Evolutionary conservation across 2,113 vertebrate species (phyloP).

Genomic region (Hemiscyllium ocellatum): DNA sequence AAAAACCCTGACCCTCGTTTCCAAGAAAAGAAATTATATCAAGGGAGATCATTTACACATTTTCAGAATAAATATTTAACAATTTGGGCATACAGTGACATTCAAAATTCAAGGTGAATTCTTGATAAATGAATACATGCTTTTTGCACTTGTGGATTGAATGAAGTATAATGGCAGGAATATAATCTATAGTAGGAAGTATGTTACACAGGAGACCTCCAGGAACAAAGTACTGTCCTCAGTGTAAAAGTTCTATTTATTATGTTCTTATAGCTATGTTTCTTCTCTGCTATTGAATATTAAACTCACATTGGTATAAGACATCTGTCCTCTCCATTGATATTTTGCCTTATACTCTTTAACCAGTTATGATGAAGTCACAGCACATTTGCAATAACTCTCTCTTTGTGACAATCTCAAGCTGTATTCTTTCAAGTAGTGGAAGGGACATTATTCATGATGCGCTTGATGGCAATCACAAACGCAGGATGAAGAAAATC

Average conservation of each 20-base stretch:
- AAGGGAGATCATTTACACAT: background rate
- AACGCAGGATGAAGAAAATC: background rate
- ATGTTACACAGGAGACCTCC: background rate
- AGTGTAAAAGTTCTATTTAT: background rate
- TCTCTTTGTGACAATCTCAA: background rate
- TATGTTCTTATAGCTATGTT: background rate
- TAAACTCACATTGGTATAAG: background rate
- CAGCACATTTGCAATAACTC: background rate
- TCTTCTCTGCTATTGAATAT: constrained; percentile 18
- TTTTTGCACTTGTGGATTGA: background rate
- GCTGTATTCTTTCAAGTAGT: background rate
- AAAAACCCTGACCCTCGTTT: background rate
- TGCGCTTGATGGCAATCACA: background rate
- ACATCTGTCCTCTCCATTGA: background rate
- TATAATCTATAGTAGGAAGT: background rate
- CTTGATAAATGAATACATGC: background rate
- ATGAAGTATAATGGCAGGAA: background rate
- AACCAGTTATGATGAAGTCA: background rate
- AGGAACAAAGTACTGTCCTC: constrained; percentile 3
- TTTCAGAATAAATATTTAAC: constrained; percentile 34
- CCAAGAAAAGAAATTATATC: background rate
- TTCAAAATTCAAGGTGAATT: constrained; percentile 22
- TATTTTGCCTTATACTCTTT: too few relatives aligned
- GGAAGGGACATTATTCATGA: background rate
- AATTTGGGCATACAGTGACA: background rate